Percentiles rank a stretch among this genome's conserved stretches.
Conservation (phyloP, 2,797 vertebrate species). For the Ataeniobius toweri region DNA sequence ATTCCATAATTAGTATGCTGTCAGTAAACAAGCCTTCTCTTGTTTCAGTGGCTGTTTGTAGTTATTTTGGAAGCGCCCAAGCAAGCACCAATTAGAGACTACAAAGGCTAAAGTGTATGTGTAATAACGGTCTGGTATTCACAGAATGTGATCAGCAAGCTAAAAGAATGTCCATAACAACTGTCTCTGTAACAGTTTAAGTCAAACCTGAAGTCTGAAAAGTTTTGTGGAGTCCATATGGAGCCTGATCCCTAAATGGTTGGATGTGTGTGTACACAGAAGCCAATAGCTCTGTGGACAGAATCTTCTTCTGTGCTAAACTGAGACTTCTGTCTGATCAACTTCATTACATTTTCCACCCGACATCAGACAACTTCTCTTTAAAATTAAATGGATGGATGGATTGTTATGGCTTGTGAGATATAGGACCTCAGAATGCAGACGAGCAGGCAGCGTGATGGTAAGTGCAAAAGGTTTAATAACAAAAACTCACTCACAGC, state of each 20-base stretch:
- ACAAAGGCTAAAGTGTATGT: slow-evolving; percentile 55
- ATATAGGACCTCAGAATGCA: too few species aligned
- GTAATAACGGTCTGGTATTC: slow-evolving; percentile 47
- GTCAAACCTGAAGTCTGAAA: slow-evolving; percentile 14
- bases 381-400: background rate
- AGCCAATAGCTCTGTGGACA: slow-evolving; percentile 28
- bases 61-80: slow-evolving; percentile 60
- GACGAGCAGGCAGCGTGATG: too few species aligned
- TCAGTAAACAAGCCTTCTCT: slow-evolving; percentile 60
- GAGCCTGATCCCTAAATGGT: slow-evolving; percentile 45
- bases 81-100: slow-evolving; percentile 48
- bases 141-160: slow-evolving; percentile 35
- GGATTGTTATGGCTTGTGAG: too few species aligned
- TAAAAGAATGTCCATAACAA: slow-evolving; percentile 20
- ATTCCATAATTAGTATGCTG: slow-evolving; percentile 61
- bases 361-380: too few species aligned
- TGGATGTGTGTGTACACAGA: slow-evolving; percentile 53
- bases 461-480: too few species aligned
- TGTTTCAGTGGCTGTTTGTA: slow-evolving; percentile 59
- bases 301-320: background rate
- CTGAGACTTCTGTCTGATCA: background rate
- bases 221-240: slow-evolving; percentile 40
- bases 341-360: background rate
- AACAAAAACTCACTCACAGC: too few species aligned
- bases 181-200: background rate